Evolutionary conservation across 2,888 invertebrate genomes (phyloP).

Genomic region (Brachycybe producta): DNA sequence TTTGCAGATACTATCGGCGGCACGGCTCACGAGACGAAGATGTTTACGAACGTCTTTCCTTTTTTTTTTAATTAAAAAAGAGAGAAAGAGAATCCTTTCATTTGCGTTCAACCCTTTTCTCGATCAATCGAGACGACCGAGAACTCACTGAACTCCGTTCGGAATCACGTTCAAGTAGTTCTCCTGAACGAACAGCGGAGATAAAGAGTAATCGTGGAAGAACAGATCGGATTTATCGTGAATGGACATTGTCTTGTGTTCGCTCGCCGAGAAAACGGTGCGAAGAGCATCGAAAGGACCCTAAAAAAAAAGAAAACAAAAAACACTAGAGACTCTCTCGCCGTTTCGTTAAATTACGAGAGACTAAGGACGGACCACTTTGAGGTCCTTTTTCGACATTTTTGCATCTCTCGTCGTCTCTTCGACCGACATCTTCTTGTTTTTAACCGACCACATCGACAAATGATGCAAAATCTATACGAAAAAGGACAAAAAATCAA

Average conservation of each 20-base stretch:
- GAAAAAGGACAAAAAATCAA: conserved; percentile 6
- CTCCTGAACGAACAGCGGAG: conserved; percentile 95
- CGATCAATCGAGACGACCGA: conserved; percentile 3
- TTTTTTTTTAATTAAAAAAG: not conserved
- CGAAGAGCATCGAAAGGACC: conserved; percentile 88
- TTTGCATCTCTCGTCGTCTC: conserved; percentile 44
- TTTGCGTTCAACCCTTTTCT: conserved; percentile 15
- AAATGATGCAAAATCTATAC: conserved; percentile 59
- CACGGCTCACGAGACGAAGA: conserved; percentile 54
- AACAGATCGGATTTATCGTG: conserved; percentile 79
- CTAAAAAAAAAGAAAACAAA: conserved; percentile 34
- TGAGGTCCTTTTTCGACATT: conserved; percentile 63
- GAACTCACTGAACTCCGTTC: conserved; percentile 51
- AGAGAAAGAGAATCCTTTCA: not conserved
- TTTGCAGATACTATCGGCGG: conserved; percentile 71
- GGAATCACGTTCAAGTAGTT: conserved; percentile 81
- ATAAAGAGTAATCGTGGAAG: conserved; percentile 91
- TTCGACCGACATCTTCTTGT: conserved; percentile 42
- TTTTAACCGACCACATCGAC: conserved; percentile 57
- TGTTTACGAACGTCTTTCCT: conserved; percentile 31
- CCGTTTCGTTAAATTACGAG: too few species aligned
- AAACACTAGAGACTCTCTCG: too few species aligned
- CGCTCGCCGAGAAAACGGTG: conserved; percentile 69
- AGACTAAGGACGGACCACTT: conserved; percentile 52
- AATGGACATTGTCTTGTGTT: conserved; percentile 62